Evolutionary conservation across 2,113 vertebrate species (phyloP).

Genomic region (Xiphophorus couchianus): DNA sequence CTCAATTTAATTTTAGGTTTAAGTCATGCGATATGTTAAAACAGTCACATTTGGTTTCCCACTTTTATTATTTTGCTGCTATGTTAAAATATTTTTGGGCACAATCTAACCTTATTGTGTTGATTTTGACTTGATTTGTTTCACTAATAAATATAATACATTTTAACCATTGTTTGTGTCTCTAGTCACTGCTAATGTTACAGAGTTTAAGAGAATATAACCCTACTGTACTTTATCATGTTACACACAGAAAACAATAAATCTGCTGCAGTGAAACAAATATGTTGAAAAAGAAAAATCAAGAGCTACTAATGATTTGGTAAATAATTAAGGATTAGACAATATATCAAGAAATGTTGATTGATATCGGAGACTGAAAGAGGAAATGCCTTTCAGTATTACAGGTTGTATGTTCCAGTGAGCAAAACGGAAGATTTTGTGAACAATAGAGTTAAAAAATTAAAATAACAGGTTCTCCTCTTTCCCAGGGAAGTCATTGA

Average conservation of each 20-base stretch:
- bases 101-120: not conserved
- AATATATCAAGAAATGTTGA: too few relatives aligned
- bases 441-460: too few relatives aligned
- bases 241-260: not conserved
- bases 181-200: not conserved
- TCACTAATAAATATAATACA: not conserved
- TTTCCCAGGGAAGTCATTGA: too few relatives aligned
- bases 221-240: not conserved
- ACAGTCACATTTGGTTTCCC: not conserved
- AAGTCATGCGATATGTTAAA: not conserved
- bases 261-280: not conserved
- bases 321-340: not conserved
- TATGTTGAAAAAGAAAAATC: not conserved
- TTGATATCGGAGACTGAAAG: too few relatives aligned
- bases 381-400: too few relatives aligned
- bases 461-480: too few relatives aligned
- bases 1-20: not conserved
- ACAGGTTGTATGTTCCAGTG: too few relatives aligned
- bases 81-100: not conserved
- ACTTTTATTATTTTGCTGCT: not conserved
- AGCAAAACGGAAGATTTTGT: too few relatives aligned
- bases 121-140: not conserved
- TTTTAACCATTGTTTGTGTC: not conserved
- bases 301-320: not conserved
- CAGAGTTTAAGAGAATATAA: not conserved